Evolutionary conservation across 2,888 invertebrate genomes (phyloP).

Genomic region (Sphaerophoria taeniata): DNA sequence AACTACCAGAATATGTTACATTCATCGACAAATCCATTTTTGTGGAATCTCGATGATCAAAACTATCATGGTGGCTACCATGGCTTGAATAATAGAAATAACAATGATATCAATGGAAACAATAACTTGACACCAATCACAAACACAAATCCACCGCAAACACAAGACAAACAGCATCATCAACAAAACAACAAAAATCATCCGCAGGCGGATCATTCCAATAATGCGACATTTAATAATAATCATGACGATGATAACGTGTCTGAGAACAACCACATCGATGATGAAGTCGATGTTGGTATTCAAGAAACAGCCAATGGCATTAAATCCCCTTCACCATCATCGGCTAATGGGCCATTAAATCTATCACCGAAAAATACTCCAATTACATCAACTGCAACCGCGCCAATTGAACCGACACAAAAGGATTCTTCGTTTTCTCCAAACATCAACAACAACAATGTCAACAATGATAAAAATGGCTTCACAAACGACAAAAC

Average conservation of each 20-base stretch:
- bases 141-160: slow-evolving; percentile 49
- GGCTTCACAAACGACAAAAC: slow-evolving; percentile 51
- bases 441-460: slow-evolving; percentile 52
- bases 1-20: slow-evolving; percentile 80
- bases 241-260: slow-evolving; percentile 45
- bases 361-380: slow-evolving; percentile 26
- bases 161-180: slow-evolving; percentile 53
- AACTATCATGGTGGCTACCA: slow-evolving; percentile 64
- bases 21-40: slow-evolving; percentile 76
- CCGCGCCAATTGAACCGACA: neutral
- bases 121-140: slow-evolving; percentile 50
- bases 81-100: slow-evolving; percentile 48
- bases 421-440: neutral
- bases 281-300: slow-evolving; percentile 14
- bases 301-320: slow-evolving; percentile 41
- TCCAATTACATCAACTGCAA: slow-evolving; percentile 1
- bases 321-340: slow-evolving; percentile 31
- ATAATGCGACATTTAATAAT: slow-evolving; percentile 23
- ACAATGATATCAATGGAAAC: slow-evolving; percentile 46
- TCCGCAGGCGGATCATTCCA: slow-evolving; percentile 29
- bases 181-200: slow-evolving; percentile 46
- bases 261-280: slow-evolving; percentile 30
- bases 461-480: slow-evolving; percentile 66
- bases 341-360: slow-evolving; percentile 8
- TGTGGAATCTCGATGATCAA: slow-evolving; percentile 80